Conservation (phyloP, 2,888 invertebrate genomes). For the Deilephila porcellus region DNA sequence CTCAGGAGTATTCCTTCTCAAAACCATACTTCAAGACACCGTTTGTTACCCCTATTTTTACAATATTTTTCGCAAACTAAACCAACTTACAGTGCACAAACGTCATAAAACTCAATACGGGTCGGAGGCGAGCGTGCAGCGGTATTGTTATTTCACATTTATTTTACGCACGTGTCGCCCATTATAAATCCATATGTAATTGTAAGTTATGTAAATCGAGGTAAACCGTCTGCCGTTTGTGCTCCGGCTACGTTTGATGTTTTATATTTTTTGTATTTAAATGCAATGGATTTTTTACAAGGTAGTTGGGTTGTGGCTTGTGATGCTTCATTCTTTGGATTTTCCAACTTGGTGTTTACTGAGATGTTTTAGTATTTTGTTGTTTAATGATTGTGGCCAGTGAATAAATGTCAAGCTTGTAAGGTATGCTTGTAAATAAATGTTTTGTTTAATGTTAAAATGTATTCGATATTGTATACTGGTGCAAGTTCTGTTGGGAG, state of each 20-base stretch:
- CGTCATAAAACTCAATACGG: conserved; percentile 50
- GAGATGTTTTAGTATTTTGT: background rate
- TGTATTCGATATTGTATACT: too few species aligned
- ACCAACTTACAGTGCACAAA: conserved; percentile 46
- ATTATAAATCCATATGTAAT: conserved; percentile 67
- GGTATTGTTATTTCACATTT: conserved; percentile 58
- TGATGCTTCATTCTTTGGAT: background rate
- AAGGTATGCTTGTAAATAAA: too few species aligned
- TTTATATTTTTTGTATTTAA: conserved; percentile 10
- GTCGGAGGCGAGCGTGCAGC: conserved; percentile 44
- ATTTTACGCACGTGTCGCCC: conserved; percentile 61
- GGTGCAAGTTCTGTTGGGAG: too few species aligned
- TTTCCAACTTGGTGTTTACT: background rate
- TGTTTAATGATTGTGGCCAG: too few species aligned
- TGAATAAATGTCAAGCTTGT: too few species aligned
- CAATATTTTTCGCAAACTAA: background rate
- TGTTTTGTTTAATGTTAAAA: too few species aligned
- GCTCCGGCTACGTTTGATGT: conserved; percentile 17
- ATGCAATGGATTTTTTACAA: conserved; percentile 1
- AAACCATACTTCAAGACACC: background rate
- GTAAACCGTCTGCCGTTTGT: conserved; percentile 35
- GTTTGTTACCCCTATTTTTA: conserved; percentile 3
- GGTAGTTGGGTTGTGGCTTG: background rate
- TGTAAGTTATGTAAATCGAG: conserved; percentile 64
- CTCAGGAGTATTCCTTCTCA: background rate